A percentile compares a stretch with the other conserved stretches of the same genome.
phyloP scores from a whole-genome alignment of 2,797 vertebrate species.

The Nyctalus aviator region DNA sequence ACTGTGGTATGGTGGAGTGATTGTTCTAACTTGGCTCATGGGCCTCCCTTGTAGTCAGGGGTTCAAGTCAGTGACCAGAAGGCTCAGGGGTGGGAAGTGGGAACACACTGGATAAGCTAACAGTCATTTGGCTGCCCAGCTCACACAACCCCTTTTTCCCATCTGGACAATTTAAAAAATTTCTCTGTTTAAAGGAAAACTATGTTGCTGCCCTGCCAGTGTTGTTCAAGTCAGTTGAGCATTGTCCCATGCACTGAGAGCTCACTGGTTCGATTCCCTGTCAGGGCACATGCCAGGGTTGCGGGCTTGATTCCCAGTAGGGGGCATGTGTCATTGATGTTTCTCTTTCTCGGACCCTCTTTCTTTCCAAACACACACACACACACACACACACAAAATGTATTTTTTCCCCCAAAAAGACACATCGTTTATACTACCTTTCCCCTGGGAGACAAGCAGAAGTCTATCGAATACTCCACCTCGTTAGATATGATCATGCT shows the following conservation, averaged over 20 bases:
- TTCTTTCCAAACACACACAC: too few relatives aligned
- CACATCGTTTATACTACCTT: not conserved
- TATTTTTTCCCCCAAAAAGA: not conserved
- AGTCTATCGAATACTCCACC: not conserved
- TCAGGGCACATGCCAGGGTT: not conserved
- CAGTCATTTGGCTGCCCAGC: not conserved
- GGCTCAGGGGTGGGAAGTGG: not conserved
- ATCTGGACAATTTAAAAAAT: not conserved
- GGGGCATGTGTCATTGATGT: not conserved
- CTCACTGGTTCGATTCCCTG: not conserved
- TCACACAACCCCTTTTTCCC: not conserved
- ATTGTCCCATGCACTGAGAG: not conserved
- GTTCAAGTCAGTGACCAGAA: not conserved
- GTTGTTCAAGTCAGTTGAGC: not conserved
- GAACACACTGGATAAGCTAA: not conserved
- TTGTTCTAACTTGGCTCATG: not conserved
- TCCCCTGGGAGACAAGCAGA: not conserved
- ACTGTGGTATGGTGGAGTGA: not conserved
- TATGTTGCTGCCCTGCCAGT: not conserved
- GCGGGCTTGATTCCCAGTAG: not conserved
- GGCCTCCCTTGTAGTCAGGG: not conserved
- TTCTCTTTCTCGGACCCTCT: not conserved
- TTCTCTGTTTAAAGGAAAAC: not conserved
- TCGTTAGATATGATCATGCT: not conserved
- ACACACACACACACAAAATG: too few relatives aligned